Evolutionary conservation across 1,140 invertebrate genomes (phyloP), one percentile per base, ranked within the genome.

Genomic region (Palaemon carinicauda): DNA sequence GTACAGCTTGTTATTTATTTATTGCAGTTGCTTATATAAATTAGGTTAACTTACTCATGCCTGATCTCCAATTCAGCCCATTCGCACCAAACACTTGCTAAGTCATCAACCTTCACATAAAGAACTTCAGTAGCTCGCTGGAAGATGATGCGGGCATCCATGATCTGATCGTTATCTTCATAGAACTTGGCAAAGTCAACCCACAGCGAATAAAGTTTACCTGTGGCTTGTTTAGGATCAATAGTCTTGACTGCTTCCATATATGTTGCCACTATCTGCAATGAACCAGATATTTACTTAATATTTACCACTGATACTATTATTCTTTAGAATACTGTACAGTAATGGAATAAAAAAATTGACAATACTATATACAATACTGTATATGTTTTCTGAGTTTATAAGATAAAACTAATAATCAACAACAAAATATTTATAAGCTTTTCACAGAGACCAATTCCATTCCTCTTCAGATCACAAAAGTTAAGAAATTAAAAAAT

Each of bases 31-130:
- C n/a, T n/a, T n/a, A n/a, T n/a, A n/a, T n/a, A n/a, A n/a, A n/a
- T n/a, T n/a, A n/a, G n/a, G n/a, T n/a, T n/a, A n/a, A 92, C 93
- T 87, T 92, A 95, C 94, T 98, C 95, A 92, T 99, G 95, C 90
- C 96, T 93, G 27, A 99, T 95, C 94, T 99, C 98, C 97, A 99
- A 97, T 94, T 99, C 98, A 2, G 96, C 96, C 96, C 98, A 99
- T 92, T 99, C 98, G 93, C 98, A 99, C 98, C 98, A 99, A 29
- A 99, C 97, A 3, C 95, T 95, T 3, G 98, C 98, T 80, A 99
- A 93, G 92, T 99, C 98, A 90, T 99, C 98, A 1, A 99, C 98
- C 94, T 98, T 98, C 15, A 95, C 94, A 92, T 96, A 99, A 17
- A 94, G 93, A 17, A 99, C 97, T 91, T 97, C 95, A 5, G 96